phyloP scores from a whole-genome alignment of 1,140 invertebrate species.

The Danaus melanippus region DNA sequence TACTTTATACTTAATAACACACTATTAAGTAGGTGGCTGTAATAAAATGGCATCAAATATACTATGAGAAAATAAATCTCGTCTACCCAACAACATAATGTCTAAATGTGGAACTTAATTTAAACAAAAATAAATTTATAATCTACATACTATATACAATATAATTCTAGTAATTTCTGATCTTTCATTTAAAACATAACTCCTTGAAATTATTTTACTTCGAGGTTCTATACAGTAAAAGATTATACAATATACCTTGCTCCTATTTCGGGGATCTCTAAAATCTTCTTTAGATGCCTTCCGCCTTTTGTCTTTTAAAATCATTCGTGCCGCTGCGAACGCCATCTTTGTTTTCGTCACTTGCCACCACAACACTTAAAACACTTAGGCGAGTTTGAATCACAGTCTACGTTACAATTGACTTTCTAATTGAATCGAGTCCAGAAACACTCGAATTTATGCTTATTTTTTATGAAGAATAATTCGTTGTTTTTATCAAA shows the following conservation, averaged over 20 bases:
- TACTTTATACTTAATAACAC: conserved; percentile 2
- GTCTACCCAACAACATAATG: too few relatives aligned
- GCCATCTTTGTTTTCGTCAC: conserved; percentile 75
- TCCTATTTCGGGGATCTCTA: conserved; percentile 78
- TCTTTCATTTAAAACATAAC: not conserved
- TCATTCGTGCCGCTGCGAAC: conserved; percentile 86
- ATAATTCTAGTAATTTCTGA: too few relatives aligned
- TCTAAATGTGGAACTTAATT: too few relatives aligned
- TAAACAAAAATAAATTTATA: too few relatives aligned
- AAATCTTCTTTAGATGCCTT: conserved; percentile 86
- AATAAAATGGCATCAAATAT: too few relatives aligned
- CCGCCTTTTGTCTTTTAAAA: conserved; percentile 83
- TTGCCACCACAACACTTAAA: conserved; percentile 21
- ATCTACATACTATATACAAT: too few relatives aligned
- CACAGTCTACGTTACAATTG: conserved; percentile 19
- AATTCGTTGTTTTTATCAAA: conserved; percentile 15
- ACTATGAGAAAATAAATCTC: too few relatives aligned
- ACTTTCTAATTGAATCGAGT: conserved; percentile 17
- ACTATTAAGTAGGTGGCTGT: too few relatives aligned
- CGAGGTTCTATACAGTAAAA: too few relatives aligned
- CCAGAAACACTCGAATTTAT: conserved; percentile 4
- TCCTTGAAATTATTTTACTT: not conserved
- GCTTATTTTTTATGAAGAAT: conserved; percentile 25
- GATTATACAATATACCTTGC: conserved; percentile 76
- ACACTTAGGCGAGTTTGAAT: conserved; percentile 18